Evolutionary conservation across 2,797 vertebrate species (phyloP), one percentile per base, ranked within the genome.

Genomic region (Rhodeus uyekii): DNA sequence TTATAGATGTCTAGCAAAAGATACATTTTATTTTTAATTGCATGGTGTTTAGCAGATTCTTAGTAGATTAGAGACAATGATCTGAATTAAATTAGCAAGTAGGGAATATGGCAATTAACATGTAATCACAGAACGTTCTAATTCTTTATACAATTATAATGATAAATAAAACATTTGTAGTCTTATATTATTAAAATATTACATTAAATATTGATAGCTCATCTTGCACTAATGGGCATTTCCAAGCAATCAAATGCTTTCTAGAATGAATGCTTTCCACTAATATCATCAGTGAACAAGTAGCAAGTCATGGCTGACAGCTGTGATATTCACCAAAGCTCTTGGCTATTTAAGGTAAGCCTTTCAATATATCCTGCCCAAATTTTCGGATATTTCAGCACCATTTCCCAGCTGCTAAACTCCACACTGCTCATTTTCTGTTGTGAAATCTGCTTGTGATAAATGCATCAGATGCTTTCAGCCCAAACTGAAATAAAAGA

Each of bases 401-500:
- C 13, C 8, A 55, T 74, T 27, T 74, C 14, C 4, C 18, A n/a
- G 32, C 61, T 63, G 61, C 60, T 63, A 12, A 36, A 53, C 69
- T 72, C 29, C 19, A 58, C 72, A 58, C 34, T 74, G 38, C 50
- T 74, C 50, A 58, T 50, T 38, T n/a, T 74, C 72, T 55, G n/a
- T 36, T 58, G n/a, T 58, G 50, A 74, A 39, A 74, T 58, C 50
- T 58, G 50, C 19, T 58, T 34, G 5, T 27, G 72, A 58, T 74
- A 39, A 39, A 34, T 27, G 72, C 34, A 74, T 74, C 36, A 38
- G 36, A 58, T 55, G n/a, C 50, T 58, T 58, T 58, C 72, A 74
- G 34, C 72, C 10, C 72, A 74, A 74, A 74, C 48, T 74, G 72
- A 74, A 74, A 74, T 74, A 74, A 74, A 74, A 74, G 72, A 58